These are phyloP conservation scores for Zaprionus davidi DNA, from an alignment of 1,140 invertebrate genomes.

Conservation along the genomic window DNA sequence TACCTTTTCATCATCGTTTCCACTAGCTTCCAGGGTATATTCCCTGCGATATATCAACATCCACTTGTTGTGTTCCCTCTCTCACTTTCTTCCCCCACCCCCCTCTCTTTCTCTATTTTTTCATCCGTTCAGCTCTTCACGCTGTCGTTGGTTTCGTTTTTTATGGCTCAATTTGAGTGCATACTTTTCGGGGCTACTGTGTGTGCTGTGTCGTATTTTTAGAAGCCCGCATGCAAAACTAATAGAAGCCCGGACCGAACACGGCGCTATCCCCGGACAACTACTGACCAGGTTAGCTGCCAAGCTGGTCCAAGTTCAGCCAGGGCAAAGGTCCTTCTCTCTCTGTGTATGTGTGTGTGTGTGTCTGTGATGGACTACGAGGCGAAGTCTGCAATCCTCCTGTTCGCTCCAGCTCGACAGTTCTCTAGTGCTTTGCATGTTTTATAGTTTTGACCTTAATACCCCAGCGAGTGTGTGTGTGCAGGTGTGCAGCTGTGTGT, in stretches of 20 bases:
- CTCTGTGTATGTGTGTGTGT: neutral
- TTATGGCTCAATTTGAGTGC: slow-evolving; percentile 14
- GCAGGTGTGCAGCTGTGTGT: slow-evolving; percentile 11
- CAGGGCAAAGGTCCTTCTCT: neutral
- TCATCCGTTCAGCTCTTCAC: neutral
- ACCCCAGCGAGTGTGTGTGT: slow-evolving; percentile 35
- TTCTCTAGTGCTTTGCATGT: slow-evolving; percentile 68
- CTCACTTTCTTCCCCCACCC: neutral
- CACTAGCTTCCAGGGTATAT: neutral
- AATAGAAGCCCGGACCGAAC: slow-evolving; percentile 41
- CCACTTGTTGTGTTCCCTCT: neutral
- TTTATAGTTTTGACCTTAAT: slow-evolving; percentile 80
- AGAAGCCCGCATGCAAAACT: slow-evolving; percentile 49
- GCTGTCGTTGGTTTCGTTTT: neutral
- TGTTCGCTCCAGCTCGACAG: slow-evolving; percentile 29
- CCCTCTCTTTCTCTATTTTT: neutral
- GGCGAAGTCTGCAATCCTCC: slow-evolving; percentile 37
- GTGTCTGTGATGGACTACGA: slow-evolving; percentile 28
- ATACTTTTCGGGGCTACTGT: slow-evolving; percentile 38
- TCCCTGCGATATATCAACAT: neutral
- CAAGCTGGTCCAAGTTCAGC: slow-evolving; percentile 16
- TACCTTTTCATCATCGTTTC: neutral
- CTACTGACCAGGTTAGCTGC: slow-evolving; percentile 43
- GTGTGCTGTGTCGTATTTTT: slow-evolving; percentile 10
- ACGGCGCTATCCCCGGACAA: neutral